These are phyloP conservation scores for Liodrosophila aerea DNA, from an alignment of 2,888 invertebrate genomes.

Conservation along the genomic window DNA sequence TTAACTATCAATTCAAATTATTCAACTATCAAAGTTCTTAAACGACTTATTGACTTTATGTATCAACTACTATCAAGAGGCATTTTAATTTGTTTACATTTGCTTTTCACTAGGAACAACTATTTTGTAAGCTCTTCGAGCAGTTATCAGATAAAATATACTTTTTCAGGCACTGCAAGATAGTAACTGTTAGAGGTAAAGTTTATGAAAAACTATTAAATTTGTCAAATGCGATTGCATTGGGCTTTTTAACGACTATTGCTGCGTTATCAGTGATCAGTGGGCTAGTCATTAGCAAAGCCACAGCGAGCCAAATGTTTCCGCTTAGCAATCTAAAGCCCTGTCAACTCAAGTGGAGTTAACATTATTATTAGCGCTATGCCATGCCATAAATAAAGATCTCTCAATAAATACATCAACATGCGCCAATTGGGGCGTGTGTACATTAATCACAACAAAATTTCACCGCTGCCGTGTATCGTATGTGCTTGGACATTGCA, in stretches of 20 bases:
- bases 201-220: too few species aligned
- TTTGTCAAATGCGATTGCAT: constrained; percentile 1
- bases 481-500: constrained; percentile 18
- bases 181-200: too few species aligned
- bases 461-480: constrained; percentile 26
- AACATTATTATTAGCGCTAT: constrained; percentile 47
- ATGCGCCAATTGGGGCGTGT: constrained; percentile 47
- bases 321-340: constrained; percentile 22
- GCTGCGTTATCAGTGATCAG: constrained; percentile 1
- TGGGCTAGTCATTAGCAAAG: constrained; percentile 13
- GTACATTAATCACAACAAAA: constrained; percentile 57
- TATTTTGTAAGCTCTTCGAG: too few species aligned
- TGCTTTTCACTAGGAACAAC: too few species aligned
- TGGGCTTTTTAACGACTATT: neutral
- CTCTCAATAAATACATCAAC: constrained; percentile 52
- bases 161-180: too few species aligned
- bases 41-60: too few species aligned
- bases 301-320: constrained; percentile 12
- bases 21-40: too few species aligned
- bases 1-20: too few species aligned
- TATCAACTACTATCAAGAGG: too few species aligned
- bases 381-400: constrained; percentile 44
- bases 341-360: constrained; percentile 18
- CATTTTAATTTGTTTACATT: too few species aligned
- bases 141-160: too few species aligned